Percentiles rank a stretch among this genome's conserved stretches.
phyloP scores from a whole-genome alignment of 2,888 invertebrate species.

The Dolomedes plantarius region DNA sequence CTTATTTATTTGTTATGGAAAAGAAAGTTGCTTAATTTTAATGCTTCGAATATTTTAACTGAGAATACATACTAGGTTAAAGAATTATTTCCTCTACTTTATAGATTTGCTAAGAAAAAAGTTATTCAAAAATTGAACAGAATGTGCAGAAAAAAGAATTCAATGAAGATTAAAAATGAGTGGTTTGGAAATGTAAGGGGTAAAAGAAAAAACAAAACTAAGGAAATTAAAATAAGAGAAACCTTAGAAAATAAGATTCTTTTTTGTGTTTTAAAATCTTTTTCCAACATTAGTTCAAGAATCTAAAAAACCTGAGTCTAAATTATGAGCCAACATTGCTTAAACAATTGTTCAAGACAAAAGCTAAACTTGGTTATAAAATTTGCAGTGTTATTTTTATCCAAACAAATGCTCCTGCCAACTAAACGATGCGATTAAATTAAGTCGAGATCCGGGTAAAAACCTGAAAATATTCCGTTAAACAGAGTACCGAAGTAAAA shows the following conservation, averaged over 20 bases:
- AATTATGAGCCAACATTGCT: conserved; percentile 63
- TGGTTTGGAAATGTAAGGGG: conserved; percentile 3
- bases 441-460: conserved; percentile 61
- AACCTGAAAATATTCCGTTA: conserved; percentile 55
- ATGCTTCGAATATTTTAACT: no score
- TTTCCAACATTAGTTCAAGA: conserved; percentile 42
- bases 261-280: conserved; percentile 44
- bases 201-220: conserved; percentile 35
- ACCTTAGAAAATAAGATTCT: conserved; percentile 35
- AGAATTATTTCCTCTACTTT: no score
- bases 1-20: no score
- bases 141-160: no score
- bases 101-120: no score
- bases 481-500: conserved; percentile 52
- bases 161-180: conserved; percentile 7
- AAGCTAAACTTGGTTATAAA: conserved; percentile 71
- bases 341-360: conserved; percentile 65
- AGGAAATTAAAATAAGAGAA: conserved; percentile 13
- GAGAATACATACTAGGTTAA: no score
- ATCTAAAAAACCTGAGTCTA: conserved; percentile 58
- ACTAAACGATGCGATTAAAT: conserved; percentile 67
- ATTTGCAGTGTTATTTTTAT: conserved; percentile 70
- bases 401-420: conserved; percentile 67
- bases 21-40: no score
- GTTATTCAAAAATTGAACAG: no score